A percentile compares a stretch with the other conserved stretches of the same genome.
phyloP scores from a whole-genome alignment of 2,888 invertebrate species.

The Aspidapion aeneum region DNA sequence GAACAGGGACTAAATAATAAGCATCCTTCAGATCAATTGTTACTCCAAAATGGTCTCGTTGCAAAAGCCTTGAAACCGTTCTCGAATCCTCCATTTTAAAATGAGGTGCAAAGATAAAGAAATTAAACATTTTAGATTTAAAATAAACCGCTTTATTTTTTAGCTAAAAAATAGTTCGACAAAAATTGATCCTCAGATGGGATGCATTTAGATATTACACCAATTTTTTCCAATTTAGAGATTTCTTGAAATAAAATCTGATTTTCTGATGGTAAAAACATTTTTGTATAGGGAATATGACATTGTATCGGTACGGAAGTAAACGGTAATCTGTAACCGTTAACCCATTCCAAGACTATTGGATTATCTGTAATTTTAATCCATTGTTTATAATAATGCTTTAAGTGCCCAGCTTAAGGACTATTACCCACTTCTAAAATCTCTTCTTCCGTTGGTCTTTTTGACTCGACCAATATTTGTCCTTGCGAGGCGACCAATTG shows the following conservation, averaged over 20 bases:
- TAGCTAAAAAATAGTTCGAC: not conserved
- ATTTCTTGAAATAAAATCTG: not conserved
- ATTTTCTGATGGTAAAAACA: not conserved
- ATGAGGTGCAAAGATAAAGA: not conserved
- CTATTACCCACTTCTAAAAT: not conserved
- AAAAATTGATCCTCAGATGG: not conserved
- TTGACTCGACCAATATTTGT: not conserved
- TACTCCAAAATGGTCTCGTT: not conserved
- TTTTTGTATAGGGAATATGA: not conserved
- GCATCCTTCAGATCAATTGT: not conserved
- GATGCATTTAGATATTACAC: not conserved
- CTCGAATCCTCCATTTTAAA: not conserved
- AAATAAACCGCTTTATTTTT: conserved; percentile 8
- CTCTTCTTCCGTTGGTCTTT: not conserved
- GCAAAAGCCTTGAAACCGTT: not conserved
- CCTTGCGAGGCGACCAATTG: not conserved
- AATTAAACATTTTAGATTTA: not conserved
- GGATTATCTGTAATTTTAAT: not conserved
- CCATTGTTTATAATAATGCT: not conserved
- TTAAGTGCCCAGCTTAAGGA: conserved; percentile 13
- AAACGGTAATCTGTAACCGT: not conserved
- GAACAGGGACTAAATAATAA: not conserved
- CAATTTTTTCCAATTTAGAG: not conserved
- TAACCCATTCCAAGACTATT: not conserved
- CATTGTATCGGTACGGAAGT: not conserved